These are phyloP conservation scores for Acleris literana DNA, from an alignment of 2,888 invertebrate species.

Conservation along the genomic window DNA sequence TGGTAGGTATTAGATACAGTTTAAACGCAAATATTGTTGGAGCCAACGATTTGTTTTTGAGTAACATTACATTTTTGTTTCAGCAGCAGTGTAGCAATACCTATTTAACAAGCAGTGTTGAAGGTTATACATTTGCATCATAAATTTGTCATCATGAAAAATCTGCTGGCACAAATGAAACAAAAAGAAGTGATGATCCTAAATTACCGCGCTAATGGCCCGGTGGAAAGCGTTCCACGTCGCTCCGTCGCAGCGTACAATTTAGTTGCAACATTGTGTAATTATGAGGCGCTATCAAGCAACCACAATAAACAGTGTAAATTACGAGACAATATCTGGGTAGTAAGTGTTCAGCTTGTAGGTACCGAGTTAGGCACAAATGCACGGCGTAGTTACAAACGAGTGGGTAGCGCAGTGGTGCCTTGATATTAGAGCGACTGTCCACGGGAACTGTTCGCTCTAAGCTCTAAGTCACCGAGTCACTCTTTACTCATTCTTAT, in stretches of 20 bases:
- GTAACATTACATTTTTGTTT: no score
- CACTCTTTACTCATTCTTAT: constrained; percentile 3
- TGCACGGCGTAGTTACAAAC: no score
- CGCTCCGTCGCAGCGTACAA: not conserved
- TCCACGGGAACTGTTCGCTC: constrained; percentile 35
- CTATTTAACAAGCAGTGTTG: no score
- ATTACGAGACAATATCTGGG: constrained; percentile 18
- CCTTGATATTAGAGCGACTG: constrained; percentile 28
- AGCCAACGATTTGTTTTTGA: no score
- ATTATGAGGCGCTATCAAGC: constrained; percentile 15
- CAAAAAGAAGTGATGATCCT: constrained; percentile 7
- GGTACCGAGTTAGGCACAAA: no score
- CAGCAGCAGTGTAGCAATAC: no score
- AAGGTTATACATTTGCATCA: no score
- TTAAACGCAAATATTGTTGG: no score
- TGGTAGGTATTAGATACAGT: no score
- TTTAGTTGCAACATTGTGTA: constrained; percentile 16
- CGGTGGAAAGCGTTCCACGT: constrained; percentile 8
- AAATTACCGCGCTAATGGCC: constrained; percentile 5
- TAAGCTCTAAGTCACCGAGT: constrained; percentile 15
- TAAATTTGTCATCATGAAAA: no score
- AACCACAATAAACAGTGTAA: constrained; percentile 15
- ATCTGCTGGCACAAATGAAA: constrained; percentile 1
- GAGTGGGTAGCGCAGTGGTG: constrained; percentile 1
- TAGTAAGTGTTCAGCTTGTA: constrained; percentile 10